These are phyloP conservation scores for Hydra vulgaris DNA, from an alignment of 30 jellyfish, hydroid and myxozoan species.

Conservation along the genomic window DNA sequence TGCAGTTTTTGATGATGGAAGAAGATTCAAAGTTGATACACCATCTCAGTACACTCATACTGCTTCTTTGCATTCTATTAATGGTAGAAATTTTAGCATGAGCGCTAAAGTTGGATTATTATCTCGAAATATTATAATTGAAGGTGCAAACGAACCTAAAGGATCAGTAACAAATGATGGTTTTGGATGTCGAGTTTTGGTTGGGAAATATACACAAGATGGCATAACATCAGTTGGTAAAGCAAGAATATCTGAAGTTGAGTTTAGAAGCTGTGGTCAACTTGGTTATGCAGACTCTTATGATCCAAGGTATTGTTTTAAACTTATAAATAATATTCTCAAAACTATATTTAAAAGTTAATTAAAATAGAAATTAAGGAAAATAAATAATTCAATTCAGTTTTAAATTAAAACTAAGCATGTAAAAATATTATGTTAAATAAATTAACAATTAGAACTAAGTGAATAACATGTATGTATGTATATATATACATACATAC, in stretches of 20 bases:
- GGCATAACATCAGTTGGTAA: constrained; percentile 53
- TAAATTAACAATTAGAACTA: too few species aligned
- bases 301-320: constrained; percentile 75
- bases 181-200: constrained; percentile 90
- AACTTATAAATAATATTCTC: background rate
- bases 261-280: constrained; percentile 82
- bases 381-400: too few species aligned
- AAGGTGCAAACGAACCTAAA: constrained; percentile 78
- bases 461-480: too few species aligned
- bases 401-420: too few species aligned
- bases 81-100: constrained; percentile 33
- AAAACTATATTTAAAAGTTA: too few species aligned
- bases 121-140: constrained; percentile 60
- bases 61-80: constrained; percentile 46
- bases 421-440: too few species aligned
- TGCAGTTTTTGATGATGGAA: constrained; percentile 32
- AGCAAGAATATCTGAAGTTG: constrained; percentile 65
- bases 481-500: too few species aligned
- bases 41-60: constrained; percentile 45
- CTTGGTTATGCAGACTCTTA: constrained; percentile 84
- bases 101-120: constrained; percentile 87
- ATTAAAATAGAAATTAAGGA: too few species aligned
- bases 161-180: constrained; percentile 59
- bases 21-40: constrained; percentile 26
- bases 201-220: constrained; percentile 46